Conservation (phyloP, 1,140 invertebrate species). For the Panulirus ornatus region DNA sequence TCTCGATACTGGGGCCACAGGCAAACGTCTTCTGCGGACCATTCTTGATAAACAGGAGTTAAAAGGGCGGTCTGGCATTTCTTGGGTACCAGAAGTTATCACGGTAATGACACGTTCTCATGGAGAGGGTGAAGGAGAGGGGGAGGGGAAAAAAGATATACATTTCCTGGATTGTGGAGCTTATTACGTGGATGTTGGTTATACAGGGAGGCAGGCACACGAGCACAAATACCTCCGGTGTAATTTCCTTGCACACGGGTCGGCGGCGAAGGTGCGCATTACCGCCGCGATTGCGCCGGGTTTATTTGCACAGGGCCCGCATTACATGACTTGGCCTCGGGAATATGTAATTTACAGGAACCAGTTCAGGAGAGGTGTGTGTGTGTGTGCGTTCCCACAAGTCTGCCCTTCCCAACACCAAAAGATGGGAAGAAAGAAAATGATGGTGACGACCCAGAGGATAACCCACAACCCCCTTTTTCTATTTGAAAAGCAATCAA, state of each 20-base stretch:
- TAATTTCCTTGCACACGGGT: neutral
- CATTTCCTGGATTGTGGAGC: neutral
- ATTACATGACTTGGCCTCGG: constrained; percentile 6
- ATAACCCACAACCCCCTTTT: no score
- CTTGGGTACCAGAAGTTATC: neutral
- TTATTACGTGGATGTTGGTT: neutral
- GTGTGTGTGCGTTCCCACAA: no score
- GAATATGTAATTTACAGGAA: constrained; percentile 6
- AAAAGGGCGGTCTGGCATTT: neutral
- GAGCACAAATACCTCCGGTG: neutral
- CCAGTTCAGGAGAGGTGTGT: neutral
- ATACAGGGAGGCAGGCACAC: neutral
- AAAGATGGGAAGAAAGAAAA: no score
- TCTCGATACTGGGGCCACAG: no score
- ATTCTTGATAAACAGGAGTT: neutral
- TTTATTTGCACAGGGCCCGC: neutral
- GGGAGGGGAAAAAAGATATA: no score
- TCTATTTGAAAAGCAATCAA: no score
- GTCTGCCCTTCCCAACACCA: no score
- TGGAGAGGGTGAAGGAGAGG: no score
- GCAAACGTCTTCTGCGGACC: no score
- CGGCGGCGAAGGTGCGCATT: neutral
- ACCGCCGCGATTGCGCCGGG: neutral
- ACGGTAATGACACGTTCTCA: no score
- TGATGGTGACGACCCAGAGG: no score